phyloP scores from a whole-genome alignment of 2,888 invertebrate genomes.

The Coecobrya sp. region DNA sequence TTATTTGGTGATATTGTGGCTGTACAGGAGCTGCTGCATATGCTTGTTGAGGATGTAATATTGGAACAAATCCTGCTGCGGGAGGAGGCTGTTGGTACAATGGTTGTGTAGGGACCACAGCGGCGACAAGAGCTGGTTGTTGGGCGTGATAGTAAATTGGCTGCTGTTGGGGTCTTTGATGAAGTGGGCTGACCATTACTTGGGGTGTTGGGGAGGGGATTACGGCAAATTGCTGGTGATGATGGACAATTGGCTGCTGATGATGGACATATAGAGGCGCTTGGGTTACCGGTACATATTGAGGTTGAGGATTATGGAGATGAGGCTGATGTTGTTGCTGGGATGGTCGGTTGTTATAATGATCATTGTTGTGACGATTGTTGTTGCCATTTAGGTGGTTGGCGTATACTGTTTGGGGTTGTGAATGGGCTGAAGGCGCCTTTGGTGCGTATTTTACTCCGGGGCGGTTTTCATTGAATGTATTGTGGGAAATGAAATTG shows the following conservation, averaged over 20 bases:
- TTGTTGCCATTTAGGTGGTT: conserved; percentile 49
- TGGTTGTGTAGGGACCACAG: conserved; percentile 70
- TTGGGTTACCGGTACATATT: conserved; percentile 67
- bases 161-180: conserved; percentile 68
- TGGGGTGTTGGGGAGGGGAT: conserved; percentile 58
- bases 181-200: conserved; percentile 62
- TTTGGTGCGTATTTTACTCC: conserved; percentile 85
- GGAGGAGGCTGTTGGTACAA: conserved; percentile 70
- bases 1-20: conserved; percentile 55
- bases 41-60: conserved; percentile 64
- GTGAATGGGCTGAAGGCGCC: conserved; percentile 57
- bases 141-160: conserved; percentile 70
- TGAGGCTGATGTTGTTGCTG: conserved; percentile 48
- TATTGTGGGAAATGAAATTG: conserved; percentile 73
- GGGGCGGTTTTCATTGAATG: conserved; percentile 74
- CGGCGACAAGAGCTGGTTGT: conserved; percentile 68
- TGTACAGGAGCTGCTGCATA: conserved; percentile 61
- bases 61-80: conserved; percentile 63
- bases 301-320: conserved; percentile 49
- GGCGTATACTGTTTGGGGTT: conserved; percentile 72
- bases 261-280: conserved; percentile 65
- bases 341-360: conserved; percentile 30
- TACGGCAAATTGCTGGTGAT: conserved; percentile 50
- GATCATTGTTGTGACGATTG: not conserved
- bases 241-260: conserved; percentile 54